A percentile compares a stretch with the other conserved stretches of the same genome.
Conservation (phyloP, 2,888 invertebrate genomes). For the Hydrotaea cyrtoneurina region DNA sequence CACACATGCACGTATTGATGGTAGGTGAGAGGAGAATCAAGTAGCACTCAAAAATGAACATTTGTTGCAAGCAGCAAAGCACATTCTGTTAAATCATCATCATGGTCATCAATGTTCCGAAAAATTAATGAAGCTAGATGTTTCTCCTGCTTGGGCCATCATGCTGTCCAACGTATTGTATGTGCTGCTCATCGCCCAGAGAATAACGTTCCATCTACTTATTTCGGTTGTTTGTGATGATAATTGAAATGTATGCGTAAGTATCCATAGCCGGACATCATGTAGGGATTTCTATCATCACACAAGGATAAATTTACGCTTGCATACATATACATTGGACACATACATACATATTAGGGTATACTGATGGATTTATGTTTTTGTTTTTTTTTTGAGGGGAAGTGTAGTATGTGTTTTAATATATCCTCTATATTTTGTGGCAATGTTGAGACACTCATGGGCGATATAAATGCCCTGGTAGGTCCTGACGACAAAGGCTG, state of each 20-base stretch:
- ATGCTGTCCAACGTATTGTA: neutral
- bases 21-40: neutral
- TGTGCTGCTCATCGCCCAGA: neutral
- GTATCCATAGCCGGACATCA: conserved; percentile 32
- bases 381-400: too few species aligned
- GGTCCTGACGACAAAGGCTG: too few species aligned
- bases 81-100: conserved; percentile 31
- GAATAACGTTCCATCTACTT: conserved; percentile 16
- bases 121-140: conserved; percentile 34
- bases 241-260: conserved; percentile 54
- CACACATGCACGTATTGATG: neutral
- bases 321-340: neutral
- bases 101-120: conserved; percentile 31
- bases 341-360: too few species aligned
- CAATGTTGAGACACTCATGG: too few species aligned
- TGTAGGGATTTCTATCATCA: conserved; percentile 39
- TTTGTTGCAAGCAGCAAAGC: conserved; percentile 24
- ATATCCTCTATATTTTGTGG: too few species aligned
- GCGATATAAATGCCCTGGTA: too few species aligned
- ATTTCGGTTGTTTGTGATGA: conserved; percentile 20
- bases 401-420: too few species aligned
- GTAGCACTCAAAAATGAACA: neutral
- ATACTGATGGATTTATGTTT: too few species aligned
- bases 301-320: neutral
- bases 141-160: neutral